Evolutionary conservation across 2,888 invertebrate species (phyloP).

Genomic region (Conops quadrifasciatus): DNA sequence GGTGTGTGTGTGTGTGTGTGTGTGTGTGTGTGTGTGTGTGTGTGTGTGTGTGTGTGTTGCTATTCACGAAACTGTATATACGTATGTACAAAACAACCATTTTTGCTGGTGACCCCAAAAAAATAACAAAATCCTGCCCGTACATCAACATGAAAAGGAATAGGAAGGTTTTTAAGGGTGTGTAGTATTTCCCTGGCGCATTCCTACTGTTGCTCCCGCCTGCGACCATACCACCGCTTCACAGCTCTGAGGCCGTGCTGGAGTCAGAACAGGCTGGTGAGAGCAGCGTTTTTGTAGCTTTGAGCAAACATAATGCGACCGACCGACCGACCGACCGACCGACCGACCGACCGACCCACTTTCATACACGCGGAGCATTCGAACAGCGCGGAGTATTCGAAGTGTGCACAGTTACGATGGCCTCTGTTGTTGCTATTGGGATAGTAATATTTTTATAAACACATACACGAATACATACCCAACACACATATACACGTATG

Average conservation of each 20-base stretch:
- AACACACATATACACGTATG: too few species aligned
- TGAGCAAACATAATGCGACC: conserved; percentile 26
- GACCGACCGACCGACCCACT: not conserved
- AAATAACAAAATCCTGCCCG: too few species aligned
- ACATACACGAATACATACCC: too few species aligned
- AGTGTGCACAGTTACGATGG: not conserved
- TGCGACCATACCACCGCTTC: too few species aligned
- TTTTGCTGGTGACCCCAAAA: too few species aligned
- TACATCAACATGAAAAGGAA: too few species aligned
- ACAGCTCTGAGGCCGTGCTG: too few species aligned
- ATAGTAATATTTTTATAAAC: not conserved
- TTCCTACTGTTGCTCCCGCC: conserved; percentile 1
- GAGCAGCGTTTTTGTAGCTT: conserved; percentile 16
- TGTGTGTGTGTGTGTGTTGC: too few species aligned
- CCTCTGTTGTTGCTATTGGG: not conserved
- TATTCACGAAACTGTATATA: too few species aligned
- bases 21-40: conserved; percentile 8
- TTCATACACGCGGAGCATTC: not conserved
- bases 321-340: too few species aligned
- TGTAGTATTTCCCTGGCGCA: not conserved
- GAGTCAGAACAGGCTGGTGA: conserved; percentile 8
- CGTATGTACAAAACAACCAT: too few species aligned
- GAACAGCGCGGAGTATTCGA: not conserved
- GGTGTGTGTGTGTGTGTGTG: conserved; percentile 8
- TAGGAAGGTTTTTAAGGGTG: too few species aligned